Conservation (phyloP, 2,797 vertebrate species). For the Anabacerthia variegaticeps region DNA sequence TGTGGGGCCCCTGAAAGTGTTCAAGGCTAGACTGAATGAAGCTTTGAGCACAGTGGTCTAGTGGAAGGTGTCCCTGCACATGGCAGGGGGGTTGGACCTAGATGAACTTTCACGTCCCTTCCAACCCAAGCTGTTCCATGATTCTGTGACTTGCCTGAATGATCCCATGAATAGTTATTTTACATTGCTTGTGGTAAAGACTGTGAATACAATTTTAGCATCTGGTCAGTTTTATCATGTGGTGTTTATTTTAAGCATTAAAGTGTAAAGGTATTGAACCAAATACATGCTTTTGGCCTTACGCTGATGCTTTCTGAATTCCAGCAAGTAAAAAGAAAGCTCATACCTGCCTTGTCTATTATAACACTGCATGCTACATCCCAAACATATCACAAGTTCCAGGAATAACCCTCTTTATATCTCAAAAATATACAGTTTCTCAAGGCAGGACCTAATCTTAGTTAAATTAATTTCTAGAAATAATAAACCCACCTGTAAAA, state of each 20-base stretch:
- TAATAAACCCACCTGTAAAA: constrained; percentile 80
- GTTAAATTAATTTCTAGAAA: background rate
- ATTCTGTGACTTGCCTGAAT: background rate
- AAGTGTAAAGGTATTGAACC: background rate
- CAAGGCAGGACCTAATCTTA: background rate
- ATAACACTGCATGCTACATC: background rate
- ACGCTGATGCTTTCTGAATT: background rate
- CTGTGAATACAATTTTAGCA: background rate
- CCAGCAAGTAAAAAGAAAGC: background rate
- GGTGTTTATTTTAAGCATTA: background rate
- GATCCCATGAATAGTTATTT: background rate
- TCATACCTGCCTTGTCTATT: background rate
- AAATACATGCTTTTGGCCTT: background rate
- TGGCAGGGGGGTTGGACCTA: background rate
- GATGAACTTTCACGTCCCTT: background rate
- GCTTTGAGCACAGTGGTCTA: background rate
- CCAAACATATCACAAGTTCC: background rate
- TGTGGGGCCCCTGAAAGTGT: background rate
- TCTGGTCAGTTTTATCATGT: background rate
- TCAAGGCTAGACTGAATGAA: background rate
- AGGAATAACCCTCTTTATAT: background rate
- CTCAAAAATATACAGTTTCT: background rate
- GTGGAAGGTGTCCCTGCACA: background rate
- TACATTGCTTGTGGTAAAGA: background rate
- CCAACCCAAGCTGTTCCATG: background rate